Conservation (phyloP, 2,888 invertebrate species). For the Digitonthophagus gazella region DNA sequence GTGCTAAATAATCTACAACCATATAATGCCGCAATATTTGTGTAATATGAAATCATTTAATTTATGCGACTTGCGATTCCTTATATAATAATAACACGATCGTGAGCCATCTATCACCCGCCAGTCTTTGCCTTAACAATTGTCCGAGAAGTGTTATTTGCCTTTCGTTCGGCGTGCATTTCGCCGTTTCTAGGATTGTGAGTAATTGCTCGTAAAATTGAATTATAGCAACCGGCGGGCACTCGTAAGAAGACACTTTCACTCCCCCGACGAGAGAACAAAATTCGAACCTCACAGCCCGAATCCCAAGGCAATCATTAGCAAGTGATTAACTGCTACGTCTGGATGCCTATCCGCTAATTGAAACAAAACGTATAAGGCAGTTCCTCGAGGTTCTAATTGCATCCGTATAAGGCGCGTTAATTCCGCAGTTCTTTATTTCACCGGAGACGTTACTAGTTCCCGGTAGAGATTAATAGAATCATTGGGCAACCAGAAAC, state of each 20-base stretch:
- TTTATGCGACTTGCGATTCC: not conserved
- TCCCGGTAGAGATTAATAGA: not conserved
- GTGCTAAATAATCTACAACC: not conserved
- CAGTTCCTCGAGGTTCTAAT: not conserved
- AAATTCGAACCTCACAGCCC: not conserved
- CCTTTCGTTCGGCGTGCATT: not conserved
- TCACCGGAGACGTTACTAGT: not conserved
- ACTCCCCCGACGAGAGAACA: not conserved
- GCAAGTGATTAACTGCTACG: not conserved
- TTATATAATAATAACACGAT: not conserved
- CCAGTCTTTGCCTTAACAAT: not conserved
- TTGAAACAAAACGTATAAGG: not conserved
- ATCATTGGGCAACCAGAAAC: not conserved
- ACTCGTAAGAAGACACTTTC: not conserved
- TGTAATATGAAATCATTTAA: not conserved
- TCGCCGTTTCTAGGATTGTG: not conserved
- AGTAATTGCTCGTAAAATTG: not conserved
- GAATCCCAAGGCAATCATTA: not conserved
- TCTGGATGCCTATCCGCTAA: not conserved
- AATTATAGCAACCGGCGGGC: not conserved
- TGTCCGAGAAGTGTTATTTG: not conserved
- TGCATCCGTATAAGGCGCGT: not conserved
- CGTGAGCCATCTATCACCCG: not conserved
- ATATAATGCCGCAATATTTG: not conserved
- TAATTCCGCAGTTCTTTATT: not conserved